phyloP scores from a whole-genome alignment of 2,888 invertebrate species.

The Cotesia congregata region DNA sequence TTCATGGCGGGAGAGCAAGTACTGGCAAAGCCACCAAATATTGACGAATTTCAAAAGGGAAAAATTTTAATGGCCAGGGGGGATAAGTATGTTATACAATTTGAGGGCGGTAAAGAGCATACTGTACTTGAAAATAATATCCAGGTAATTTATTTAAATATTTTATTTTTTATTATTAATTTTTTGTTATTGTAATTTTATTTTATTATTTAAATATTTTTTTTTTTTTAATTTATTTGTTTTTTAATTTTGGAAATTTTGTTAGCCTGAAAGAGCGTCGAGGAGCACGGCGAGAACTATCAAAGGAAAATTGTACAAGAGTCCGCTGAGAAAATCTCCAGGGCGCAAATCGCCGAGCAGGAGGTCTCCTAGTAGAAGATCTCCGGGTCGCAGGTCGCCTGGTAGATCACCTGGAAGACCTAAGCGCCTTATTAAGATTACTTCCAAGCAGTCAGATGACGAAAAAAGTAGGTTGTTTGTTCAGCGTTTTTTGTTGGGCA shows the following conservation, averaged over 20 bases:
- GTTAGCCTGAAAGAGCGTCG: constrained; percentile 56
- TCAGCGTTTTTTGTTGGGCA: constrained; percentile 21
- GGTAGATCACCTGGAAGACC: constrained; percentile 34
- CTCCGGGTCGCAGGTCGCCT: constrained; percentile 50
- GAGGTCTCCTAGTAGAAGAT: constrained; percentile 54
- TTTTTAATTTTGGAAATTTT: constrained; percentile 22
- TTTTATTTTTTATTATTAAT: neutral
- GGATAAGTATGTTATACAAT: constrained; percentile 58
- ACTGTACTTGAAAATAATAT: constrained; percentile 55
- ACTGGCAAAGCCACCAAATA: constrained; percentile 58
- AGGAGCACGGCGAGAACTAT: constrained; percentile 55
- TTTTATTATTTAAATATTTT: constrained; percentile 9
- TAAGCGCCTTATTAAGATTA: neutral
- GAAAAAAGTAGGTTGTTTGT: constrained; percentile 49
- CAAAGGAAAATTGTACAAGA: constrained; percentile 51
- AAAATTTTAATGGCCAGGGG: constrained; percentile 55
- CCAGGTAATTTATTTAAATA: constrained; percentile 51
- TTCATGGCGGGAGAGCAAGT: constrained; percentile 63
- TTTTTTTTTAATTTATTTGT: constrained; percentile 27
- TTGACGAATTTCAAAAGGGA: constrained; percentile 55
- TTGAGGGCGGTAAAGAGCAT: constrained; percentile 58
- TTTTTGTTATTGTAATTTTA: constrained; percentile 26
- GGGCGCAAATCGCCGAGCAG: constrained; percentile 53
- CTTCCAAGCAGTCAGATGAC: constrained; percentile 55
- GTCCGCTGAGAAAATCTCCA: constrained; percentile 57